phyloP scores from a whole-genome alignment of 2,797 vertebrate species.

The Phalanger gymnotis region DNA sequence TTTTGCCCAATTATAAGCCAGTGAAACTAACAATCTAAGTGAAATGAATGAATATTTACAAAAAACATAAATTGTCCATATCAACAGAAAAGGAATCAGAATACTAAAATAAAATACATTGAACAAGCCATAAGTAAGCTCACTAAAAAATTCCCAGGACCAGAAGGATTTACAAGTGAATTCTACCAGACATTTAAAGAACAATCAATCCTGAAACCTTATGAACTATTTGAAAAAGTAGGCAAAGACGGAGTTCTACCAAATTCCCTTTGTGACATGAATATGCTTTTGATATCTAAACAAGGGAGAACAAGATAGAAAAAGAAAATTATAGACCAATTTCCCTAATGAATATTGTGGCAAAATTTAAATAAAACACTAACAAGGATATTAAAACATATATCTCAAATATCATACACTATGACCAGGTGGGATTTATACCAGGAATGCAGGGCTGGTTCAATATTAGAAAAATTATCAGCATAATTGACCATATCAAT shows the following conservation, averaged over 20 bases:
- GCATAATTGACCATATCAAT: neutral
- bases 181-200: neutral
- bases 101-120: neutral
- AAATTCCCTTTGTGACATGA: neutral
- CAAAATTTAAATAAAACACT: neutral
- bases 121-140: neutral
- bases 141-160: neutral
- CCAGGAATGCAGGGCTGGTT: neutral
- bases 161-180: neutral
- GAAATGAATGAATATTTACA: neutral
- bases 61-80: neutral
- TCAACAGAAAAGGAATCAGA: neutral
- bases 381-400: neutral
- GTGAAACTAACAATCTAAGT: neutral
- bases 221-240: neutral
- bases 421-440: neutral
- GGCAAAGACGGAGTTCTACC: neutral
- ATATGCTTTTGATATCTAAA: neutral
- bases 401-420: neutral
- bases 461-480: neutral
- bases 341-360: neutral
- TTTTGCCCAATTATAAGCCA: neutral
- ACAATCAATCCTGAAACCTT: neutral
- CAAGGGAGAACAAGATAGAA: neutral
- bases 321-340: neutral